Evolutionary conservation across 2,888 invertebrate genomes (phyloP), one percentile per base, ranked within the genome.

Genomic region (Abrostola triplasia): DNA sequence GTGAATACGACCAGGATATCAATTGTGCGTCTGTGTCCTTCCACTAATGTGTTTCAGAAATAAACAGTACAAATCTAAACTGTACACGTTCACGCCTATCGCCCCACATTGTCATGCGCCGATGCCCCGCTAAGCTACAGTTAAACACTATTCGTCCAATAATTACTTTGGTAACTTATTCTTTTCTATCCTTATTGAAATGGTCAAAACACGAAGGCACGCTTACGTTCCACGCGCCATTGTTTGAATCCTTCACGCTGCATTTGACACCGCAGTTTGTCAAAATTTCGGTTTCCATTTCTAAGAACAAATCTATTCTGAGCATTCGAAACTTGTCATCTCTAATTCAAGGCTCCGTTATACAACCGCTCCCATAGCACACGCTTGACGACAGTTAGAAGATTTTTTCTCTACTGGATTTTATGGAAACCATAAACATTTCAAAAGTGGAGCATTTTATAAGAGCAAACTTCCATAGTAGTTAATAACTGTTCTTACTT

Each of bases 261-360:
- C 76, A 88, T 88, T 87, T 80, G 79, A 88, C 89, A 92, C 93
- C 94, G 84, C 94, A 94, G 89, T 92, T 88, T 89, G 94, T 93
- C 92, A 92, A 93, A 92, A 93, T 93, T 89, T 94, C 90, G 93
- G 94, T 94, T 93, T 92, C 87, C 73, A 83, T 88, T 93, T 94
- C 94, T 90, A 67, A 84, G 94, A 94, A 94, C 76, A 77, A 80
- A 73, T 77, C 82, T 80, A 83, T 85, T 84, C 66, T 64, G 53
- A 76, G 77, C 84, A 83, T 90, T 92, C 88, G 90, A 90, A 79
- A 83, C 76, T 86, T 89, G 88, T 88, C 88, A 80, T 84, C 81
- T 81, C 79, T 71, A 84, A 84, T 82, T 88, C 84, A 83, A 80
- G 85, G 87, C 72, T 81, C 93, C 94, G 93, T 93, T 94, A 93